These are phyloP conservation scores for Engystomops pustulosus DNA, from an alignment of 2,113 vertebrate species.

Conservation along the genomic window DNA sequence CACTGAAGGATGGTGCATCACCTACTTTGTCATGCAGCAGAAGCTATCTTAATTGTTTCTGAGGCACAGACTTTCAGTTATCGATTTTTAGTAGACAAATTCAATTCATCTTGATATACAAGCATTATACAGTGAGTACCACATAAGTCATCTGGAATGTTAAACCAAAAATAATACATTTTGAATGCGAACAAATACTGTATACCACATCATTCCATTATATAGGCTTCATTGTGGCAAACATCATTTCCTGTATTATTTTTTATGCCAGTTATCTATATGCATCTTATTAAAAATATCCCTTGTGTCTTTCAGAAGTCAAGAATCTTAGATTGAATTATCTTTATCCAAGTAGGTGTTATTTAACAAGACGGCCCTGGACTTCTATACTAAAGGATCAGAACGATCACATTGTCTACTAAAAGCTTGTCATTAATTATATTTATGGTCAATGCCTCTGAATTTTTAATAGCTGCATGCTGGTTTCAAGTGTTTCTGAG, in stretches of 20 bases:
- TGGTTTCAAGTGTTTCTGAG: constrained; percentile 54
- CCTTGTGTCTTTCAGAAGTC: constrained; percentile 41
- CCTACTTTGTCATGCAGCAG: constrained; percentile 32
- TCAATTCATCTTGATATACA: constrained; percentile 24
- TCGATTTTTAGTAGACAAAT: constrained; percentile 34
- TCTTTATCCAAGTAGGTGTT: constrained; percentile 54
- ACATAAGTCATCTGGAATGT: neutral
- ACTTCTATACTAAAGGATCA: constrained; percentile 54
- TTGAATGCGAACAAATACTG: no score
- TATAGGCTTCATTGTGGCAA: neutral
- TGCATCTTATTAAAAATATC: constrained; percentile 32
- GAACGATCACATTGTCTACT: constrained; percentile 51
- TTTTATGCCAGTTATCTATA: constrained; percentile 1
- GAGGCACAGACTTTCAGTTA: constrained; percentile 20
- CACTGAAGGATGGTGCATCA: constrained; percentile 23
- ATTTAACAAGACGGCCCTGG: constrained; percentile 52
- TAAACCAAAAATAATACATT: neutral
- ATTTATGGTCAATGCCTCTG: constrained; percentile 58
- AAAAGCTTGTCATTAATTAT: constrained; percentile 59
- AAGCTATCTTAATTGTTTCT: constrained; percentile 29
- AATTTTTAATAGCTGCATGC: constrained; percentile 58
- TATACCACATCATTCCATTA: no score
- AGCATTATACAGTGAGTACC: neutral
- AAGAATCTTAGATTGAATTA: constrained; percentile 36
- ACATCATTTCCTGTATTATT: neutral